Evolutionary conservation across 1,140 invertebrate species (phyloP).

Genomic region (Trachymyrmex cornetzi): DNA sequence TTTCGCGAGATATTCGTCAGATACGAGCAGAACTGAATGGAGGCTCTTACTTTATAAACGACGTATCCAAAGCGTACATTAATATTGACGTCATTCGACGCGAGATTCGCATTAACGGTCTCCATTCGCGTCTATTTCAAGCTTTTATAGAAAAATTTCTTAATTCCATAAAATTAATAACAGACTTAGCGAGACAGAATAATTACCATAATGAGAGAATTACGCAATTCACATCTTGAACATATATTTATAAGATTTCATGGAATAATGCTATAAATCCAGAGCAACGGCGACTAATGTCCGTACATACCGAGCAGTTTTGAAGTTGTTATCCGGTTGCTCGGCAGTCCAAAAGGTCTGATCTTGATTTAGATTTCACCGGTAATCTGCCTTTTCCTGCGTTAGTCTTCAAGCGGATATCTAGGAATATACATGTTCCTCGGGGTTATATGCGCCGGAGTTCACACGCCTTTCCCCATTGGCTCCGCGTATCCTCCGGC

Average conservation of each 20-base stretch:
- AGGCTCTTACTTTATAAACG: constrained; percentile 36
- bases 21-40: constrained; percentile 49
- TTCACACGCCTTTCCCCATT: constrained; percentile 69
- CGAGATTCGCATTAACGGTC: background rate
- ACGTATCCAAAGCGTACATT: constrained; percentile 36
- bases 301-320: constrained; percentile 65
- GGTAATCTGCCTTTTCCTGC: constrained; percentile 68
- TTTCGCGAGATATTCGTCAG: constrained; percentile 68
- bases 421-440: constrained; percentile 75
- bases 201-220: constrained; percentile 8
- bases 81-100: constrained; percentile 20
- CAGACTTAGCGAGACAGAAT: background rate
- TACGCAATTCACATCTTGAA: background rate
- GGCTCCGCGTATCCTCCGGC: constrained; percentile 74
- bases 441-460: constrained; percentile 71
- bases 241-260: constrained; percentile 18
- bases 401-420: constrained; percentile 55
- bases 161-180: constrained; percentile 3
- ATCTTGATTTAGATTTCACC: constrained; percentile 77
- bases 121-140: background rate
- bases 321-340: constrained; percentile 66
- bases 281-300: background rate
- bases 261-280: constrained; percentile 25
- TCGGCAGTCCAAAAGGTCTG: constrained; percentile 67
- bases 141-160: background rate